A percentile compares a stretch with the other conserved stretches of the same genome.
phyloP scores from a whole-genome alignment of 2,113 vertebrate genomes.

The Ictalurus furcatus region DNA sequence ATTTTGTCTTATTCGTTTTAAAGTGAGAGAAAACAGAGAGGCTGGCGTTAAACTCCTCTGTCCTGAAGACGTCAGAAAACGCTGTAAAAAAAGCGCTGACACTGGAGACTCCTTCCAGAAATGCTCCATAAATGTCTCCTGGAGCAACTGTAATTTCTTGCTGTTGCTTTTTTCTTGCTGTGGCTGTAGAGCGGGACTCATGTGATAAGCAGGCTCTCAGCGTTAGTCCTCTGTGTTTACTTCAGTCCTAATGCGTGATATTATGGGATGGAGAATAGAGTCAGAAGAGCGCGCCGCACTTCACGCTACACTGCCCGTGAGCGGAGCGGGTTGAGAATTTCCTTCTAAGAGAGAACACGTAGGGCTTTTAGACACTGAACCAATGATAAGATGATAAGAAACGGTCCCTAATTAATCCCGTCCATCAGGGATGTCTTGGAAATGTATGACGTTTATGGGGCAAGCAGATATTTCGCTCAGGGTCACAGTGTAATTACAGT shows the following conservation, averaged over 20 bases:
- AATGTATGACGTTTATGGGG: background rate
- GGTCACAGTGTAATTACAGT: background rate
- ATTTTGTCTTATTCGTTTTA: background rate
- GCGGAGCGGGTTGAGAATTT: constrained; percentile 16
- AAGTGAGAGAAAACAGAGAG: too few species aligned
- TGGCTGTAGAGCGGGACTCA: background rate
- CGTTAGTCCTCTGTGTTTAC: constrained; percentile 16
- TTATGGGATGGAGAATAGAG: constrained; percentile 37
- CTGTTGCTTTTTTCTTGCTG: background rate
- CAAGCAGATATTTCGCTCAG: background rate
- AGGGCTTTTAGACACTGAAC: background rate
- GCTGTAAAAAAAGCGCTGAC: background rate
- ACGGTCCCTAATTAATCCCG: background rate
- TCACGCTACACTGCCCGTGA: background rate
- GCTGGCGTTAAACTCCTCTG: too few species aligned
- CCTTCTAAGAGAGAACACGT: background rate
- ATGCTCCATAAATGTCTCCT: background rate
- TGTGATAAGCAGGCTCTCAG: constrained; percentile 5
- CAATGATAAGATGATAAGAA: background rate
- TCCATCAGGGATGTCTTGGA: background rate
- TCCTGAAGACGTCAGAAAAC: too few species aligned
- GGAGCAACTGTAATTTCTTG: background rate
- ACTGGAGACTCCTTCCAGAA: background rate
- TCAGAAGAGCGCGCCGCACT: background rate
- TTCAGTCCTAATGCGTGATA: constrained; percentile 40